Conservation (phyloP, 2,113 vertebrate species). For the Oenanthe melanoleuca region DNA sequence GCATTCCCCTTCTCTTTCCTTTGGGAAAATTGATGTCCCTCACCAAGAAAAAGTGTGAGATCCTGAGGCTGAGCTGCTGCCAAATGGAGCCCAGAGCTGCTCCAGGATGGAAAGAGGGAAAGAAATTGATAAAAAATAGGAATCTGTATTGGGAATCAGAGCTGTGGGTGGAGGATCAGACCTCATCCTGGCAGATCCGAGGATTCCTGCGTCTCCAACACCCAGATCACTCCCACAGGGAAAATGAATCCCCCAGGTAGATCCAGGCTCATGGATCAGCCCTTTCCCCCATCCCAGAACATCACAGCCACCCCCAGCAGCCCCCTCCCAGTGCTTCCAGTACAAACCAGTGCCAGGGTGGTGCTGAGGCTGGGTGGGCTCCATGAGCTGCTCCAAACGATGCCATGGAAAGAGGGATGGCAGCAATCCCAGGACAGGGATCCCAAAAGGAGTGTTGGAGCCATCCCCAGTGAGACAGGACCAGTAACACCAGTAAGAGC, state of each 20-base stretch:
- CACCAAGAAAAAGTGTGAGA: accelerated
- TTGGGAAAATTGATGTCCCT: neutral
- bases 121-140: no score
- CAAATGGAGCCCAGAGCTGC: neutral
- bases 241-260: neutral
- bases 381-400: accelerated
- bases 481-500: neutral
- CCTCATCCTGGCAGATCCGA: accelerated
- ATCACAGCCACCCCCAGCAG: neutral
- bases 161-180: accelerated
- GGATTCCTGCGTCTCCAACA: neutral
- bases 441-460: accelerated
- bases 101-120: neutral
- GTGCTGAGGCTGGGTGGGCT: neutral
- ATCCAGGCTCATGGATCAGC: neutral
- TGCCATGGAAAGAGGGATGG: accelerated
- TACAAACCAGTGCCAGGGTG: neutral
- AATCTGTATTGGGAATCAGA: neutral
- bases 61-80: accelerated
- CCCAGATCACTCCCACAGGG: accelerated
- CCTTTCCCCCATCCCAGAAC: no score
- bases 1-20: neutral
- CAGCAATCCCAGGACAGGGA: neutral
- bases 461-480: neutral
- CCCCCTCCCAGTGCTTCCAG: neutral